phyloP scores from a whole-genome alignment of 1,140 invertebrate genomes.

The Chelonus insularis region DNA sequence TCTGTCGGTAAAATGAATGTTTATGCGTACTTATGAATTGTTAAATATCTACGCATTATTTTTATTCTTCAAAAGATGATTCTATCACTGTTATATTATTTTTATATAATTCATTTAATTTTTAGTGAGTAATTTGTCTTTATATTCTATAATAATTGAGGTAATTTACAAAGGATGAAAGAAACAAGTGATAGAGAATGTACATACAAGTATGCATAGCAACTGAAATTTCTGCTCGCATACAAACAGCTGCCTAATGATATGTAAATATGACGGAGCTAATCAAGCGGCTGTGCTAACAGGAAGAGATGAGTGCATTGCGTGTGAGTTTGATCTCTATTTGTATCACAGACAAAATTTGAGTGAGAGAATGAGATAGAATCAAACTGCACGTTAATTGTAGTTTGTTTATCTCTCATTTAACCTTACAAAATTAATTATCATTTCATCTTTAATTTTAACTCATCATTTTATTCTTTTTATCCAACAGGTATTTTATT shows the following conservation, averaged over 20 bases:
- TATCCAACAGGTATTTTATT: not conserved
- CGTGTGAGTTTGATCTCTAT: conserved; percentile 44
- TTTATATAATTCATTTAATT: too few species aligned
- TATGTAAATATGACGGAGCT: conserved; percentile 58
- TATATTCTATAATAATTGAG: too few species aligned
- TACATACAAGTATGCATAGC: not conserved
- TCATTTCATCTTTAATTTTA: conserved; percentile 18
- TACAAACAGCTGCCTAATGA: conserved; percentile 59
- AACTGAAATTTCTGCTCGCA: conserved; percentile 37
- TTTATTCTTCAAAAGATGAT: too few species aligned
- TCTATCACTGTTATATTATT: too few species aligned
- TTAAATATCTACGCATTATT: too few species aligned
- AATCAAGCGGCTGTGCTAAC: conserved; percentile 59
- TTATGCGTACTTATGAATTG: too few species aligned
- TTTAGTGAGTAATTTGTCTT: too few species aligned
- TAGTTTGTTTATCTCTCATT: conserved; percentile 51
- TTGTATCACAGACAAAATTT: conserved; percentile 26
- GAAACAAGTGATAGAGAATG: not conserved
- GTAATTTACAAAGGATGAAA: too few species aligned
- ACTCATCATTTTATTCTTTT: not conserved
- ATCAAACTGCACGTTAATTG: conserved; percentile 49
- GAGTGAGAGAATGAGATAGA: too few species aligned
- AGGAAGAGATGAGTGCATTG: conserved; percentile 47
- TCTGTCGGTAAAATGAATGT: too few species aligned
- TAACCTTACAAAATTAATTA: conserved; percentile 27